Percentiles rank a stretch among this genome's conserved stretches.
These are phyloP conservation scores for Uropetala carovei DNA, from an alignment of 2,888 invertebrate species.

Conservation along the genomic window DNA sequence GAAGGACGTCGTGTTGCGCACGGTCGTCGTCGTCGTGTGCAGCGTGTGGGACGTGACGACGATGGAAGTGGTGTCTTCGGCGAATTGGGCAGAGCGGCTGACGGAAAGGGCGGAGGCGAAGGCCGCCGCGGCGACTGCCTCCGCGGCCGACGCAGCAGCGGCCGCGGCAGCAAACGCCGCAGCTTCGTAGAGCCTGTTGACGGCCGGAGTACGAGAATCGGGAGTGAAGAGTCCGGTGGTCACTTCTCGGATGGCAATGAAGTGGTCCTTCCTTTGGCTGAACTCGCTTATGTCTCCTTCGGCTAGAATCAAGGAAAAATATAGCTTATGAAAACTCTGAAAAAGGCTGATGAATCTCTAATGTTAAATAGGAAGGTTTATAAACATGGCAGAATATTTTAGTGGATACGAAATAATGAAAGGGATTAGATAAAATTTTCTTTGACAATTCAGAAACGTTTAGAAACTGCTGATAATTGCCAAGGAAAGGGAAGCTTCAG, in stretches of 20 bases:
- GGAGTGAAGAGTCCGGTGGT: conserved; percentile 86
- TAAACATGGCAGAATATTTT: neutral
- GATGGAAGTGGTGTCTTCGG: conserved; percentile 18
- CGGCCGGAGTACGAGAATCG: conserved; percentile 84
- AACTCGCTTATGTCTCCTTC: conserved; percentile 94
- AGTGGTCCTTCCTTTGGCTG: conserved; percentile 87
- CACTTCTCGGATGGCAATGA: conserved; percentile 83
- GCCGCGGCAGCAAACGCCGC: conserved; percentile 83
- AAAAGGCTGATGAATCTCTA: neutral
- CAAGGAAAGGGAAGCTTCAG: too few species aligned
- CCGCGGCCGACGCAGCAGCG: conserved; percentile 79
- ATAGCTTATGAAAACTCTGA: neutral
- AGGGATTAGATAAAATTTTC: too few species aligned
- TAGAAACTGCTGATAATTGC: too few species aligned
- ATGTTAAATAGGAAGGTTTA: neutral
- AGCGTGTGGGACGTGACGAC: conserved; percentile 26
- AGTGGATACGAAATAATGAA: too few species aligned
- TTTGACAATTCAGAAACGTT: too few species aligned
- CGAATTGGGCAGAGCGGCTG: conserved; percentile 29
- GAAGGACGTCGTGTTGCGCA: conserved; percentile 79
- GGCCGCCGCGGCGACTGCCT: conserved; percentile 30
- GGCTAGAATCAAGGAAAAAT: conserved; percentile 81
- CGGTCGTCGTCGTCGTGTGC: conserved; percentile 68
- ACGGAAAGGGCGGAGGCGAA: conserved; percentile 18
- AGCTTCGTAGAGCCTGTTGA: conserved; percentile 87